Conservation (phyloP, 37 sponge, comb jelly and placozoan species). For the Halisarca cf. caerulea region DNA sequence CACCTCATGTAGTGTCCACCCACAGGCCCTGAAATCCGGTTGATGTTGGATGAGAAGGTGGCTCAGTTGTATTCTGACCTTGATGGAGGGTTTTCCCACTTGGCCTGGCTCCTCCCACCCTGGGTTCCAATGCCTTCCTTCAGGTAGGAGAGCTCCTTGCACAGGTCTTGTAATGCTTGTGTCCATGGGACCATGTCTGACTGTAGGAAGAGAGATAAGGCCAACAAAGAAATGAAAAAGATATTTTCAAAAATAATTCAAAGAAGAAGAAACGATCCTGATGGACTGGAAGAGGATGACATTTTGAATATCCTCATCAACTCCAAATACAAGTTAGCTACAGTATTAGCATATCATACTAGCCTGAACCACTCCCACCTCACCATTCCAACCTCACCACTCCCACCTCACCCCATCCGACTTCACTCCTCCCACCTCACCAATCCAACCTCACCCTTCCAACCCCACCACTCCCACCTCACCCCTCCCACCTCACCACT, state of each 20-base stretch:
- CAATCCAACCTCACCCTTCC: too few relatives aligned
- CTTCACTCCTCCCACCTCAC: too few relatives aligned
- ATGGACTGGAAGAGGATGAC: conserved; percentile 62
- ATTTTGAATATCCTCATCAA: conserved; percentile 59
- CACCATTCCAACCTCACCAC: too few relatives aligned
- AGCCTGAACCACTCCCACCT: too few relatives aligned
- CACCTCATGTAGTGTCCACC: too few relatives aligned
- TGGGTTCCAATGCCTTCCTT: conserved; percentile 91
- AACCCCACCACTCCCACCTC: too few relatives aligned
- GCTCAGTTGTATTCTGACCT: conserved; percentile 83
- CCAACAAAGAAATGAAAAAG: conserved; percentile 65
- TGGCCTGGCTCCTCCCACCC: conserved; percentile 86
- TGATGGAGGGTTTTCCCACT: conserved; percentile 80
- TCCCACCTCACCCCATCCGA: too few relatives aligned
- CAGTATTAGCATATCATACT: too few relatives aligned
- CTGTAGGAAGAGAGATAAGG: conserved; percentile 69
- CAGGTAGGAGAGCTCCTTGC: conserved; percentile 51
- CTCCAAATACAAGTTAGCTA: conserved; percentile 69
- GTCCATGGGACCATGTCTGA: conserved; percentile 29
- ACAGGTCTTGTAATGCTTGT: conserved; percentile 35
- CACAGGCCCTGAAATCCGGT: conserved; percentile 73
- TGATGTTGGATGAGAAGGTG: conserved; percentile 70
- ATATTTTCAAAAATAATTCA: conserved; percentile 67
- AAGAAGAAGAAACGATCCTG: conserved; percentile 42
- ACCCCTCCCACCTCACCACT: too few relatives aligned